Evolutionary conservation across 2,113 vertebrate species (phyloP).

Genomic region (Cichladusa arquata): DNA sequence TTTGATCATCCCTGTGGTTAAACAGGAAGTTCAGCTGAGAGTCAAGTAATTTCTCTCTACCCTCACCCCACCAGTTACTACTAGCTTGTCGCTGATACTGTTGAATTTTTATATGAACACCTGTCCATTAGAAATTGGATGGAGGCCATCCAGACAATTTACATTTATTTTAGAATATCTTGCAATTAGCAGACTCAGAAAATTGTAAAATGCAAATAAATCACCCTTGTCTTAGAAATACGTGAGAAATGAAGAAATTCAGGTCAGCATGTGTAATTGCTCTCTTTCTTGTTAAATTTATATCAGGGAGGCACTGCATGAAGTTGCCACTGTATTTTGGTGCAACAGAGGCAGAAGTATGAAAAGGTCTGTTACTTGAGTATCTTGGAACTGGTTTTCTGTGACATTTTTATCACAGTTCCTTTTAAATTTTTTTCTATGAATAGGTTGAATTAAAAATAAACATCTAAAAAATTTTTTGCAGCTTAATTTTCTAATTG

Average conservation of each 20-base stretch:
- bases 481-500: neutral
- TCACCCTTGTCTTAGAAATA: neutral
- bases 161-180: neutral
- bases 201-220: neutral
- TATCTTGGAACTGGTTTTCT: neutral
- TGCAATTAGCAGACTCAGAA: neutral
- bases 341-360: neutral
- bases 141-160: neutral
- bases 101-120: conserved; percentile 2
- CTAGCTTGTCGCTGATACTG: neutral
- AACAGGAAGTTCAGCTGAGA: neutral
- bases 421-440: neutral
- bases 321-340: neutral
- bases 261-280: neutral
- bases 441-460: neutral
- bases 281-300: neutral
- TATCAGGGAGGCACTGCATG: neutral
- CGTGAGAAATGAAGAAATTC: neutral
- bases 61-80: neutral
- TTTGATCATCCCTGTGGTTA: neutral
- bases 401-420: neutral
- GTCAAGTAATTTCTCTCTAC: neutral
- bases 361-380: neutral
- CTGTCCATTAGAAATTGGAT: conserved; percentile 23
- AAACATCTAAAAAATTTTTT: accelerated